Conservation (phyloP, 2,888 invertebrate genomes). For the Eupithecia tripunctaria region DNA sequence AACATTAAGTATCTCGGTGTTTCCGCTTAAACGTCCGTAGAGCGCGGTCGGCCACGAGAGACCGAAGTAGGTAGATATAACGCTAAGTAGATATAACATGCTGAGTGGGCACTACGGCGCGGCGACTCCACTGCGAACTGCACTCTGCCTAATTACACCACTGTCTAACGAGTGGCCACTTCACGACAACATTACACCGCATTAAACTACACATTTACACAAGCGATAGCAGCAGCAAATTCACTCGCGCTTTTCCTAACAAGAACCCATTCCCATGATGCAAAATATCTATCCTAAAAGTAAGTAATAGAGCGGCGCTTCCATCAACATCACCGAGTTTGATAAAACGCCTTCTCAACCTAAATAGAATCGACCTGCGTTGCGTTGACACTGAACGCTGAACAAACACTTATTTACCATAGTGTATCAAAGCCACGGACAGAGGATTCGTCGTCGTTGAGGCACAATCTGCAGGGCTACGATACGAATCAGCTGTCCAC, state of each 20-base stretch:
- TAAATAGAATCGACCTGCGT: too few species aligned
- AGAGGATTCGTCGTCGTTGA: too few species aligned
- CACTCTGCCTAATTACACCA: slow-evolving; percentile 26
- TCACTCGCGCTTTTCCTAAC: not conserved
- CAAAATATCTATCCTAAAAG: not conserved
- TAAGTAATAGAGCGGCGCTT: too few species aligned
- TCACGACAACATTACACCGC: not conserved
- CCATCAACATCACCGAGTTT: too few species aligned
- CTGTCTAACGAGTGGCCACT: not conserved
- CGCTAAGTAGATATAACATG: not conserved
- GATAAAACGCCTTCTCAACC: too few species aligned
- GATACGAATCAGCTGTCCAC: too few species aligned
- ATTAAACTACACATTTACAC: not conserved
- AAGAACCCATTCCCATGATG: too few species aligned
- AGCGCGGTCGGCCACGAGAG: not conserved
- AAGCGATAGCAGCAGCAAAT: not conserved
- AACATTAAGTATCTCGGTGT: slow-evolving; percentile 6
- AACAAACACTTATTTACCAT: too few species aligned
- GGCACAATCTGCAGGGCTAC: too few species aligned
- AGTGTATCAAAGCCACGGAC: too few species aligned
- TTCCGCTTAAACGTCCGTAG: not conserved
- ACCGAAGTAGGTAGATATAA: not conserved
- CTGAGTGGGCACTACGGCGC: slow-evolving; percentile 2
- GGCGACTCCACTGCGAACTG: slow-evolving; percentile 21
- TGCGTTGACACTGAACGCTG: too few species aligned